phyloP scores from a whole-genome alignment of 2,888 invertebrate species.

The Tinea semifulvella region DNA sequence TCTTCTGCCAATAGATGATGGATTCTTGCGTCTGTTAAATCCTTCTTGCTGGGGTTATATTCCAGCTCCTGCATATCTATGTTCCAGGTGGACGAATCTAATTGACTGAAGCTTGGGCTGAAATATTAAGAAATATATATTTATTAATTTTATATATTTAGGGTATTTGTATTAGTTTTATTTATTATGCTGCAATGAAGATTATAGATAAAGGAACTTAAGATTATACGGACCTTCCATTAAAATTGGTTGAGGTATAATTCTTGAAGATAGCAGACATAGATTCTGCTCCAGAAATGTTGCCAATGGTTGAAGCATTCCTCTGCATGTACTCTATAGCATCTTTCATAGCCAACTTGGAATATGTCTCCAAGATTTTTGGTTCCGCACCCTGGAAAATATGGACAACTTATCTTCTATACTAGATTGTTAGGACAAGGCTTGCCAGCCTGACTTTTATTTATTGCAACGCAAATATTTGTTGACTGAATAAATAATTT shows the following conservation, averaged over 20 bases:
- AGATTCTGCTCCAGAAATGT: constrained; percentile 88
- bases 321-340: constrained; percentile 92
- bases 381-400: constrained; percentile 79
- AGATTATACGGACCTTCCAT: constrained; percentile 73
- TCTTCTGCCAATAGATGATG: constrained; percentile 93
- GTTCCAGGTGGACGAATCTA: constrained; percentile 88
- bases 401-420: no score
- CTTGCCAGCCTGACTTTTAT: no score
- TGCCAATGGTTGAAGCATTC: constrained; percentile 87
- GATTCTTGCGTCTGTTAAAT: constrained; percentile 92
- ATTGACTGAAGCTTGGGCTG: constrained; percentile 85
- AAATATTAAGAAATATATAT: constrained; percentile 25
- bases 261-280: constrained; percentile 92
- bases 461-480: no score
- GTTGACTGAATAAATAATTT: no score
- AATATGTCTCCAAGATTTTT: constrained; percentile 93
- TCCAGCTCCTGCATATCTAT: constrained; percentile 94
- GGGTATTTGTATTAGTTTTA: no score
- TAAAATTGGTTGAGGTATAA: constrained; percentile 84
- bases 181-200: no score
- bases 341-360: constrained; percentile 92
- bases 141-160: no score
- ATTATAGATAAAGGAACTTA: no score
- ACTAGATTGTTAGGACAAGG: no score
- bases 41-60: constrained; percentile 91